phyloP scores from a whole-genome alignment of 2,113 vertebrate genomes.

The Strix uralensis region DNA sequence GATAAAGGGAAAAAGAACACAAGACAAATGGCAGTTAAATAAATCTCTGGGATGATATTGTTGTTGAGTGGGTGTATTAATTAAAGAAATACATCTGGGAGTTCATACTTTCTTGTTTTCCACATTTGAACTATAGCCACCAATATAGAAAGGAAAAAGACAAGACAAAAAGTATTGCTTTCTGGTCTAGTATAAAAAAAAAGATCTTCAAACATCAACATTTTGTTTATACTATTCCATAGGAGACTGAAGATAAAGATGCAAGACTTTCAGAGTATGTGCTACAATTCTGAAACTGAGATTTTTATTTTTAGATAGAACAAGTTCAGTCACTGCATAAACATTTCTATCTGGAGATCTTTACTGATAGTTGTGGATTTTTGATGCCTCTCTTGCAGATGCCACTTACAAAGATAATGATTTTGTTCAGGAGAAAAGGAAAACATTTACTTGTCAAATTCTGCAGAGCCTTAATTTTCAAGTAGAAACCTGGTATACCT shows the following conservation, averaged over 20 bases:
- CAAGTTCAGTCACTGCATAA: not conserved
- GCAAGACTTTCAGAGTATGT: not conserved
- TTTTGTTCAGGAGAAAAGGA: not conserved
- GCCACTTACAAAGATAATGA: not conserved
- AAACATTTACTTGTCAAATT: not conserved
- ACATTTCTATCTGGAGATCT: not conserved
- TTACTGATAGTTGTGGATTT: not conserved
- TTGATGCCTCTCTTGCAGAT: not conserved
- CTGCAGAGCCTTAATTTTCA: not conserved
- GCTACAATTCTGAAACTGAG: not conserved
- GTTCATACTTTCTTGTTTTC: not conserved
- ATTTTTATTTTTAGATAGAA: not conserved
- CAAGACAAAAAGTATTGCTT: not conserved
- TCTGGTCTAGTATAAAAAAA: not conserved
- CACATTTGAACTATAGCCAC: not conserved
- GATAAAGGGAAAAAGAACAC: not conserved
- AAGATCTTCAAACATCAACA: not conserved
- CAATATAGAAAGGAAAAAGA: not conserved
- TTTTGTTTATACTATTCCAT: not conserved
- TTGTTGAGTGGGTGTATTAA: not conserved
- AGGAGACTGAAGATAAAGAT: not conserved
- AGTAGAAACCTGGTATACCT: not conserved
- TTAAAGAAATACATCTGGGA: not conserved
- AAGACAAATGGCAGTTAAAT: not conserved
- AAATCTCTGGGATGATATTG: not conserved